phyloP scores from a whole-genome alignment of 1,140 invertebrate genomes.

The Diploscapter pachys region DNA sequence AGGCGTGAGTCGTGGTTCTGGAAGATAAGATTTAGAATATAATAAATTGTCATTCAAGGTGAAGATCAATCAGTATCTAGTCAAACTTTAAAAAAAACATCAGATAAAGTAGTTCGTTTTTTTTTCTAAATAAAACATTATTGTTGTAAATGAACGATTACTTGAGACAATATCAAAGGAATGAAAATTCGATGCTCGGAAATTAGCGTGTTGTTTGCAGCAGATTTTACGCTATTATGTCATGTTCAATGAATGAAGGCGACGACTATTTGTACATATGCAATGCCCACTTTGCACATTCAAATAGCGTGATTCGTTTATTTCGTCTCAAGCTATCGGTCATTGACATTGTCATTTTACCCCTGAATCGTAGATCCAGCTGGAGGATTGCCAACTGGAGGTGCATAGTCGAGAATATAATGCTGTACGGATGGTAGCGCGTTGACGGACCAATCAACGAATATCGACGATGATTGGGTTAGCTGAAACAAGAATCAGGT shows the following conservation, averaged over 20 bases:
- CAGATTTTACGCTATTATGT: too few species aligned
- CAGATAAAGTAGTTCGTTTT: too few species aligned
- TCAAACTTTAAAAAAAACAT: too few species aligned
- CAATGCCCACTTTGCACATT: too few species aligned
- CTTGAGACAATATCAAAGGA: background rate
- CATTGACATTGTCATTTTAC: background rate
- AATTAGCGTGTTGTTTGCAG: too few species aligned
- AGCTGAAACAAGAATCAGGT: background rate
- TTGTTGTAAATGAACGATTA: background rate
- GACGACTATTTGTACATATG: too few species aligned
- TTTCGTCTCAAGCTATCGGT: too few species aligned
- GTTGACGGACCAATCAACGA: slow-evolving; percentile 26
- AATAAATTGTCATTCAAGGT: too few species aligned
- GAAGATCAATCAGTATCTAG: too few species aligned
- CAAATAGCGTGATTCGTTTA: too few species aligned
- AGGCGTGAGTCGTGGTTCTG: slow-evolving; percentile 14
- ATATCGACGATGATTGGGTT: slow-evolving; percentile 26
- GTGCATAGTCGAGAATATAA: slow-evolving; percentile 28
- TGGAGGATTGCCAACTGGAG: slow-evolving; percentile 26
- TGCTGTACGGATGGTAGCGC: slow-evolving; percentile 21
- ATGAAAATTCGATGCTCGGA: background rate
- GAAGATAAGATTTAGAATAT: background rate
- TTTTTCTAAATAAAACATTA: slow-evolving; percentile 5
- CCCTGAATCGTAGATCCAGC: slow-evolving; percentile 21
- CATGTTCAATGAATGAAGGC: too few species aligned